Evolutionary conservation across 2,888 invertebrate genomes (phyloP).

Genomic region (Meghimatium bilineatum): DNA sequence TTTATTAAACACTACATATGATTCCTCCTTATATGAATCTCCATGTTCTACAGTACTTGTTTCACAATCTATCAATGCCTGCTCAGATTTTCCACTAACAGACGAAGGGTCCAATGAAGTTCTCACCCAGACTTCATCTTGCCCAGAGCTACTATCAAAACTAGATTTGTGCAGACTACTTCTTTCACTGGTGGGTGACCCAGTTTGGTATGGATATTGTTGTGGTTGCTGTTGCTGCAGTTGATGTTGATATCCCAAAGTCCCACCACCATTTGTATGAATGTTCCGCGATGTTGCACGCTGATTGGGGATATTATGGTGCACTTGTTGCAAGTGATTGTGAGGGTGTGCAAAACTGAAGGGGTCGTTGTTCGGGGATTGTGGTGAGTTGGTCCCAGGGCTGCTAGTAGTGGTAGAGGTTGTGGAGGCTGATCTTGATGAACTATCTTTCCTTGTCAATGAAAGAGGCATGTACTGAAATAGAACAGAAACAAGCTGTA

Average conservation of each 20-base stretch:
- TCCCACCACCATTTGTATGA: slow-evolving; percentile 36
- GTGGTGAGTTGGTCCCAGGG: slow-evolving; percentile 70
- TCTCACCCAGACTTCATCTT: slow-evolving; percentile 72
- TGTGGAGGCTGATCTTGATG: slow-evolving; percentile 74
- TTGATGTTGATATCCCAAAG: slow-evolving; percentile 32
- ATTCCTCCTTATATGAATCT: slow-evolving; percentile 65
- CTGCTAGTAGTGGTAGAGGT: slow-evolving; percentile 76
- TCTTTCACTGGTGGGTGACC: slow-evolving; percentile 68
- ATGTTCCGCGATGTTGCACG: slow-evolving; percentile 27
- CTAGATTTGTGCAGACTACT: slow-evolving; percentile 59
- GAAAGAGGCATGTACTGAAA: slow-evolving; percentile 91
- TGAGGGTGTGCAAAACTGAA: slow-evolving; percentile 66
- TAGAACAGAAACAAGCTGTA: background rate
- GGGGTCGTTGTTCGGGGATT: slow-evolving; percentile 67
- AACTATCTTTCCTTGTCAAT: slow-evolving; percentile 82
- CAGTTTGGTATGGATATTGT: slow-evolving; percentile 42
- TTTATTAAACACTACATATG: slow-evolving; percentile 70
- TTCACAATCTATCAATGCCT: slow-evolving; percentile 63
- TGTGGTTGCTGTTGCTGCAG: slow-evolving; percentile 21
- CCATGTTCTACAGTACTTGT: slow-evolving; percentile 57
- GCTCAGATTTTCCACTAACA: slow-evolving; percentile 66
- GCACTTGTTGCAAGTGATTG: slow-evolving; percentile 80
- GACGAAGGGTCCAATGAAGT: slow-evolving; percentile 65
- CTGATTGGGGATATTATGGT: slow-evolving; percentile 80
- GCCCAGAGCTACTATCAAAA: slow-evolving; percentile 59